Conservation (phyloP, 2,797 vertebrate species). For the Eulemur rubriventer region DNA sequence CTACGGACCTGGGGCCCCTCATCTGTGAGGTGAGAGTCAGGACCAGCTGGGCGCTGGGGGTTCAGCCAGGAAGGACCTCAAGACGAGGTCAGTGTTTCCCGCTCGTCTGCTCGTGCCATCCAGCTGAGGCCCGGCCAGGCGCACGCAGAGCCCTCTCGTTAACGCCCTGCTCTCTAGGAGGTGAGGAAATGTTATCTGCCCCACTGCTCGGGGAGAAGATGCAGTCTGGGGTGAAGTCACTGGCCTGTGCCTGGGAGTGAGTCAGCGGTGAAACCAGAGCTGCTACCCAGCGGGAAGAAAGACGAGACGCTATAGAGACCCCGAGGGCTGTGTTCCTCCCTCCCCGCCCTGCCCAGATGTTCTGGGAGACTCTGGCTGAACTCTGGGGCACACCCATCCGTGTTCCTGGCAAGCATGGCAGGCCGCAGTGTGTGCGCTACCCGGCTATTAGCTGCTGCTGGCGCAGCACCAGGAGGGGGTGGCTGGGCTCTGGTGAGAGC, state of each 20-base stretch:
- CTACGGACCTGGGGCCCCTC: accelerated
- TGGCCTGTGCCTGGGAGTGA: slow-evolving; percentile 12
- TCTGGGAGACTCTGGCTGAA: slow-evolving; percentile 63
- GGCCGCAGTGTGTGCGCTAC: background rate
- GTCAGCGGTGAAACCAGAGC: slow-evolving; percentile 22
- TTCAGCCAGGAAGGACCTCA: background rate
- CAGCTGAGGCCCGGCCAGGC: background rate
- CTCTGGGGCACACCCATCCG: slow-evolving; percentile 62
- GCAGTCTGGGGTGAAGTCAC: background rate
- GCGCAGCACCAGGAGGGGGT: background rate
- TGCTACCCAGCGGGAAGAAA: slow-evolving; percentile 40
- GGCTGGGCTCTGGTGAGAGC: background rate
- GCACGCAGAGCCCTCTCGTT: accelerated
- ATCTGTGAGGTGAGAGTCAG: background rate
- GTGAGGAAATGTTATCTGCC: background rate
- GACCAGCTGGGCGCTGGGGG: accelerated
- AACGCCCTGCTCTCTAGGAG: background rate
- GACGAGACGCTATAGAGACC: background rate
- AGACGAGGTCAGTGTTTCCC: background rate
- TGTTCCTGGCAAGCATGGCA: slow-evolving; percentile 24
- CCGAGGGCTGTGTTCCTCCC: background rate
- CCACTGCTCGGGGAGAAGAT: background rate
- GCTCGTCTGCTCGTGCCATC: accelerated
- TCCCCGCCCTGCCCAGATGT: slow-evolving; percentile 74
- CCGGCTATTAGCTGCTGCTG: background rate